These are phyloP conservation scores for Neoniphon sammara DNA, from an alignment of 2,797 vertebrate genomes.

Conservation along the genomic window DNA sequence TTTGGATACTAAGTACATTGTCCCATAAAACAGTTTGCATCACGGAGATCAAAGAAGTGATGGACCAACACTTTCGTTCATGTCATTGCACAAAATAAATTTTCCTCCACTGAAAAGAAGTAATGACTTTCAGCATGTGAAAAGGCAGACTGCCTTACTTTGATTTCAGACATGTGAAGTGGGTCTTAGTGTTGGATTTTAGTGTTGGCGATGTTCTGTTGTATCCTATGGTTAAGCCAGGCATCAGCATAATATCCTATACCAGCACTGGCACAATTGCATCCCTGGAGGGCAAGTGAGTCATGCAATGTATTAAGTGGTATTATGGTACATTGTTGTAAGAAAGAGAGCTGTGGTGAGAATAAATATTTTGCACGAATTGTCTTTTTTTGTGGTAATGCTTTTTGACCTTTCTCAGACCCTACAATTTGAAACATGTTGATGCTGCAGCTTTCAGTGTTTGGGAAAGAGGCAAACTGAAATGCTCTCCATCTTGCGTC, in stretches of 20 bases:
- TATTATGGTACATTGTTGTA: constrained; percentile 27
- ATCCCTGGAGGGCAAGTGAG: constrained; percentile 37
- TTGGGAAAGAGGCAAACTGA: constrained; percentile 55
- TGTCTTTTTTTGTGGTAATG: constrained; percentile 8
- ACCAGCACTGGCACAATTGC: constrained; percentile 3
- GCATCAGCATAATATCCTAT: background rate
- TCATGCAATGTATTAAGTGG: constrained; percentile 4
- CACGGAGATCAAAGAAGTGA: background rate
- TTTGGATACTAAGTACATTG: background rate
- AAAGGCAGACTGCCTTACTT: no score
- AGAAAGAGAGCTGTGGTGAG: constrained; percentile 15
- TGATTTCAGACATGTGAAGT: constrained; percentile 1
- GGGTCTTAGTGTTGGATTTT: background rate
- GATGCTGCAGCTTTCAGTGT: constrained; percentile 29
- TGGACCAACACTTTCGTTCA: background rate
- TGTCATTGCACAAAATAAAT: no score
- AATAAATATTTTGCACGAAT: constrained; percentile 29
- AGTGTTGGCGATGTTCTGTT: constrained; percentile 9
- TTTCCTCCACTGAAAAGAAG: no score
- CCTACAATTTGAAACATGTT: constrained; percentile 16
- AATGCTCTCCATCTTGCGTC: constrained; percentile 44
- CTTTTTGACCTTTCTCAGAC: constrained; percentile 12
- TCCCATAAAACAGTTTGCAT: background rate
- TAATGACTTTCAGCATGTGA: no score
- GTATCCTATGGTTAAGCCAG: background rate